These are phyloP conservation scores for Drosophila meridionalis DNA, from an alignment of 2,888 invertebrate genomes.

Conservation along the genomic window DNA sequence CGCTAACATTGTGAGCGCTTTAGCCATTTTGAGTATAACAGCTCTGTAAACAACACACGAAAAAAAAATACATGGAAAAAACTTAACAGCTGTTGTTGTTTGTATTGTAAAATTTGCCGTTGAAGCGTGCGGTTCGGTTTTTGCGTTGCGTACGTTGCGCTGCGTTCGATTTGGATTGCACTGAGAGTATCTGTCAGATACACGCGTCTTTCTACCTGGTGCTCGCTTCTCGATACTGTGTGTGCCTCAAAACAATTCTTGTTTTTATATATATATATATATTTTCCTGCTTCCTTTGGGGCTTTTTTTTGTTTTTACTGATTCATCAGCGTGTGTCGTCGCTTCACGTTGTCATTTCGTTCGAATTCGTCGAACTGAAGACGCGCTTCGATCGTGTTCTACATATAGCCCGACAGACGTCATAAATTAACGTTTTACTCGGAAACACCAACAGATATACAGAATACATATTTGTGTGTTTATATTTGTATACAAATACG, in stretches of 20 bases:
- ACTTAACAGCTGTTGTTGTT: conserved; percentile 63
- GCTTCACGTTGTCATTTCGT: conserved; percentile 17
- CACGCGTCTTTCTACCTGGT: conserved; percentile 41
- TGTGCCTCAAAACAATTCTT: conserved; percentile 47
- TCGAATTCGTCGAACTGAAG: conserved; percentile 36
- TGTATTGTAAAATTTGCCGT: conserved; percentile 61
- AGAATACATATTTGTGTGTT: conserved; percentile 5
- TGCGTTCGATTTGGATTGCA: conserved; percentile 53
- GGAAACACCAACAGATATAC: conserved; percentile 11
- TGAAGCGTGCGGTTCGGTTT: conserved; percentile 56
- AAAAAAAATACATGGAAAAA: conserved; percentile 18
- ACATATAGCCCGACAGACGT: conserved; percentile 32
- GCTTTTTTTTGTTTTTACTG: conserved; percentile 31
- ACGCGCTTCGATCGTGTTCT: conserved; percentile 63
- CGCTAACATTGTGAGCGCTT: conserved; percentile 5
- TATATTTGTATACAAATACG: not conserved
- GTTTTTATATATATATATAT: conserved; percentile 19
- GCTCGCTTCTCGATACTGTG: conserved; percentile 15
- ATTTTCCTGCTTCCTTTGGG: conserved; percentile 17
- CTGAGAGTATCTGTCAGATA: conserved; percentile 67
- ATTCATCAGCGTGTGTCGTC: conserved; percentile 38
- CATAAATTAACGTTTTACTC: conserved; percentile 39
- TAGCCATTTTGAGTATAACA: conserved; percentile 31
- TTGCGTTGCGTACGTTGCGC: conserved; percentile 43
- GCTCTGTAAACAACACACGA: conserved; percentile 13